Conservation (phyloP, 1,140 invertebrate species). For the Oreohelix idahoensis region DNA sequence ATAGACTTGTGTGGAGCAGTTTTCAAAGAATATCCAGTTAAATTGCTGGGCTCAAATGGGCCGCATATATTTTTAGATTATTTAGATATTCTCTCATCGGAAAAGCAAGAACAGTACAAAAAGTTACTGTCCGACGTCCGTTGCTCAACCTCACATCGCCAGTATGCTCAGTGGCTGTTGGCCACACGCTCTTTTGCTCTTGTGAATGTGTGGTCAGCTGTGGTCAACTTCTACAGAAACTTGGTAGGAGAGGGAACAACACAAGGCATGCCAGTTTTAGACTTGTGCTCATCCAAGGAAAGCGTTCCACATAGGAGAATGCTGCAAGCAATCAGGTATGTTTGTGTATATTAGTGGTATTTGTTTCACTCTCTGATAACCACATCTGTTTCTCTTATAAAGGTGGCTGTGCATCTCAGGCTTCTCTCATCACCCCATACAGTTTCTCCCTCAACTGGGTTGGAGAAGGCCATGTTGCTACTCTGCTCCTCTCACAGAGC, state of each 20-base stretch:
- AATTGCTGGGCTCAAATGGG: conserved; percentile 64
- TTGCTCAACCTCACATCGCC: conserved; percentile 68
- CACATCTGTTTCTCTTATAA: too few relatives aligned
- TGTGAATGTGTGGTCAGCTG: conserved; percentile 68
- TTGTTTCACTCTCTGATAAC: too few relatives aligned
- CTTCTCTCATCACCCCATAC: too few relatives aligned
- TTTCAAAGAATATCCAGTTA: conserved; percentile 70
- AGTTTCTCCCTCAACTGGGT: too few relatives aligned
- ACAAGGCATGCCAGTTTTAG: conserved; percentile 43
- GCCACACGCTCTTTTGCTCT: conserved; percentile 70
- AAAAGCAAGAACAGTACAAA: conserved; percentile 65
- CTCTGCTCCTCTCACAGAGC: too few relatives aligned
- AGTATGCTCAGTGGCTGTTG: conserved; percentile 70
- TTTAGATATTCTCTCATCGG: conserved; percentile 69
- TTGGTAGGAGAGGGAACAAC: conserved; percentile 44
- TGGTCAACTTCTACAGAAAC: conserved; percentile 70
- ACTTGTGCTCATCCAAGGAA: conserved; percentile 31
- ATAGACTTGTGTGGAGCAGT: conserved; percentile 63
- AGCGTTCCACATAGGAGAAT: conserved; percentile 56
- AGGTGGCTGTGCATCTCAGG: too few relatives aligned
- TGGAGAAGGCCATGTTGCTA: too few relatives aligned
- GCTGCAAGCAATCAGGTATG: conserved; percentile 62
- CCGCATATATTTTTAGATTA: conserved; percentile 69
- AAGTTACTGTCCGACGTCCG: conserved; percentile 69
- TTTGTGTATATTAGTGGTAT: not conserved